Conservation (phyloP, 2,797 vertebrate species). For the Lophius americanus region DNA sequence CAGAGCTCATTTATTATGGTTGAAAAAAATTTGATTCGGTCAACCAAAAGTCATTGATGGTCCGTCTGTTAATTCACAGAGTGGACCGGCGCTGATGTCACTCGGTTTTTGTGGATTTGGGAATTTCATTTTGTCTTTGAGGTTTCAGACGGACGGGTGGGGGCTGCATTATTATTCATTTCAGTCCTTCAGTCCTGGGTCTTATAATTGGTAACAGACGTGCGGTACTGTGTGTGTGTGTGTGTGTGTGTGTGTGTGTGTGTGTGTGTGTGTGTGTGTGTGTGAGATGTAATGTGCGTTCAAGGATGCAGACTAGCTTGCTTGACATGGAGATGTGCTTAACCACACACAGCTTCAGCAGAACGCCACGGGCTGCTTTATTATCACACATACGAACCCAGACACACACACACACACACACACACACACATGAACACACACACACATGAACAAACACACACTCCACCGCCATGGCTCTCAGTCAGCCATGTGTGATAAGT, state of each 20-base stretch:
- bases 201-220: conserved; percentile 80
- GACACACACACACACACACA: conserved; percentile 29
- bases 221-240: conserved; percentile 39
- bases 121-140: conserved; percentile 77
- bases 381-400: conserved; percentile 49
- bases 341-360: conserved; percentile 66
- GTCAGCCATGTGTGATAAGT: conserved; percentile 60
- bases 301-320: conserved; percentile 50
- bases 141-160: conserved; percentile 70
- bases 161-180: conserved; percentile 76
- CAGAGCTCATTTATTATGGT: not conserved
- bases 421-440: conserved; percentile 42
- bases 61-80: conserved; percentile 42
- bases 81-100: conserved; percentile 70
- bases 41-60: conserved; percentile 78
- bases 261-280: conserved; percentile 17
- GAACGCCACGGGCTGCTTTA: conserved; percentile 50
- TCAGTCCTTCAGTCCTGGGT: conserved; percentile 68
- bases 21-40: conserved; percentile 38
- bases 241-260: conserved; percentile 18
- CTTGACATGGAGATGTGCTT: conserved; percentile 65
- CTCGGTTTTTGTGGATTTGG: conserved; percentile 69
- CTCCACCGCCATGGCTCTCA: conserved; percentile 51
- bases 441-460: conserved; percentile 27
- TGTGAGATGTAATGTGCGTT: conserved; percentile 47